Percentiles rank a stretch among this genome's conserved stretches.
These are phyloP conservation scores for Hermetia illucens DNA, from an alignment of 1,140 invertebrate species.

Conservation along the genomic window DNA sequence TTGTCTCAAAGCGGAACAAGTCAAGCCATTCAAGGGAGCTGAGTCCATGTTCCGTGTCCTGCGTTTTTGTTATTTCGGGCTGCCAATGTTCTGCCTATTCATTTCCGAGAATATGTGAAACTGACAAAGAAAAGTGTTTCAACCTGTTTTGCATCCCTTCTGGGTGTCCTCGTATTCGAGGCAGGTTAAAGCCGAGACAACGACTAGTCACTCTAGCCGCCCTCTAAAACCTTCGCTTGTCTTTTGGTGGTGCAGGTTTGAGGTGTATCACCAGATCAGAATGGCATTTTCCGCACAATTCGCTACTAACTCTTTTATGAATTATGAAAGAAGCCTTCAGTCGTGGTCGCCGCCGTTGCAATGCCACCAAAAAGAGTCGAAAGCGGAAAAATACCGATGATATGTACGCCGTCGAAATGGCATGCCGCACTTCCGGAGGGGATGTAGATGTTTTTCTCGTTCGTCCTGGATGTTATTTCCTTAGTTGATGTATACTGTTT, in stretches of 20 bases:
- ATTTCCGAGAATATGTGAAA: neutral
- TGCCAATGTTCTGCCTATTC: neutral
- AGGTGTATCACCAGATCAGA: neutral
- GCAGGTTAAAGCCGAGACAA: no score
- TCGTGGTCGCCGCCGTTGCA: no score
- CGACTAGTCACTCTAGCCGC: no score
- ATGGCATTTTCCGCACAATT: slow-evolving; percentile 1
- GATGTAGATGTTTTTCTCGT: neutral
- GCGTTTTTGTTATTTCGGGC: no score
- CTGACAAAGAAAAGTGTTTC: neutral
- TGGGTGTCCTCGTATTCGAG: no score
- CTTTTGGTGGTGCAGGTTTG: no score
- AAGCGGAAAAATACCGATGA: neutral
- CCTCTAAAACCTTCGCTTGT: no score
- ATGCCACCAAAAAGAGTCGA: neutral
- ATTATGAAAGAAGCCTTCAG: neutral
- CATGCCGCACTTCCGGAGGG: neutral
- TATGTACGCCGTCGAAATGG: neutral
- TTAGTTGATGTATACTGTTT: no score
- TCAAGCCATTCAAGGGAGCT: no score
- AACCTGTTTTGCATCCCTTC: neutral
- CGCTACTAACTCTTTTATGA: slow-evolving; percentile 1
- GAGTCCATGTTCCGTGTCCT: no score
- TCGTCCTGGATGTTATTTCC: no score
- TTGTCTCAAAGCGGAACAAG: no score